Evolutionary conservation across 1,140 invertebrate species (phyloP), one percentile per base, ranked within the genome.

Genomic region (Hypsibius dujardini): DNA sequence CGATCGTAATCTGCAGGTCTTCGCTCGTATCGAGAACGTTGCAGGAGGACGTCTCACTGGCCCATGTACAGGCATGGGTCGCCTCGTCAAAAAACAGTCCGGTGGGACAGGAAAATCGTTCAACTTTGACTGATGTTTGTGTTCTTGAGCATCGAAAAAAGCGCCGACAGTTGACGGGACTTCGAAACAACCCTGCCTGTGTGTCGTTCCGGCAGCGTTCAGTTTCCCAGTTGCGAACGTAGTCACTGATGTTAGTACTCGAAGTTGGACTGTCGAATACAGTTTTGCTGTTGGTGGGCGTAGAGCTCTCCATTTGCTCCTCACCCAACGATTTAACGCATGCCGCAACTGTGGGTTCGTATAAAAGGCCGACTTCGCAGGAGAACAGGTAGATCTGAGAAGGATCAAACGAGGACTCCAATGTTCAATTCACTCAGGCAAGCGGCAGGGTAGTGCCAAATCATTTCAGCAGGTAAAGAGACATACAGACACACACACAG

Each of bases 101-200:
- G 3, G 62, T 67, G 7, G 62, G 62, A 42, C 62, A 67, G 62
- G 62, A 67, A 42, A 67, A 67, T 42, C 45, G 62, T 67, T 67
- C 62, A 42, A 67, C 45, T 42, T 67, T 67, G 7, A 67, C 7
- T 67, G 62, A 42, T 67, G 7, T 3, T n/a, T 7, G 7, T 42
- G 62, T 3, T 67, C 12, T 67, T 7, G 62, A 67, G 62, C 62
- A 67, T 7, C 62, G 62, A 42, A 67, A 14, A 42, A 67, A 67
- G 3, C 62, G 62, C 7, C 62, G 62, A 42, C 62, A 67, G 62
- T 67, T 67, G 62, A 67, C 45, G 7, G 62, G 62, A 42, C 42
- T 67, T 42, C 62, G 62, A 42, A 67, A 67, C 3, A 67, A 42
- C 7, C 7, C n/a, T 56, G 50, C n/a, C 7, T 7, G 50, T n/a